A percentile compares a stretch with the other conserved stretches of the same genome.
Conservation (phyloP, 2,888 invertebrate species). For the Rhopalosiphum nymphaeae region DNA sequence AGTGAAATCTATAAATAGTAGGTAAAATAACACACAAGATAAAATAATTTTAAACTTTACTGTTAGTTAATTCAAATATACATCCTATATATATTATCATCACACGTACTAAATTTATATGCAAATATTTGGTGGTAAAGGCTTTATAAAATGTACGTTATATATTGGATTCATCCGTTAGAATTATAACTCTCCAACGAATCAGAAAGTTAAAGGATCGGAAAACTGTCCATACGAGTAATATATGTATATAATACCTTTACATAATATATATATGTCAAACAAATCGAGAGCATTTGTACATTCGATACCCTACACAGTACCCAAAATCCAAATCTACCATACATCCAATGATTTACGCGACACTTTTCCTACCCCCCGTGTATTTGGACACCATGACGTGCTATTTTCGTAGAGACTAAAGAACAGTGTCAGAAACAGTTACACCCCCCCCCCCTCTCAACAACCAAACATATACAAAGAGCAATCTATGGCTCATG, state of each 20-base stretch:
- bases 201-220: background rate
- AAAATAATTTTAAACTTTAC: background rate
- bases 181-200: background rate
- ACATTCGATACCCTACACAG: background rate
- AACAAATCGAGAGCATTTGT: background rate
- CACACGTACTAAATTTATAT: background rate
- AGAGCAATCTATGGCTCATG: constrained; percentile 9
- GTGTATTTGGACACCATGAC: background rate
- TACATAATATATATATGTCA: background rate
- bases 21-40: background rate
- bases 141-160: constrained; percentile 7
- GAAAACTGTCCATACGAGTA: background rate
- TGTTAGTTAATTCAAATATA: background rate
- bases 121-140: background rate
- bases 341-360: constrained; percentile 20
- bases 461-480: background rate
- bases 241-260: background rate
- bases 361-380: constrained; percentile 11
- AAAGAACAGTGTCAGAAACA: constrained; percentile 27
- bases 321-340: constrained; percentile 15
- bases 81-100: background rate
- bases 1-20: background rate
- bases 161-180: background rate
- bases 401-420: background rate
- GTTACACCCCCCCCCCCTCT: background rate